phyloP scores from a whole-genome alignment of 1,140 invertebrate genomes.

The Scaptomyza montana region DNA sequence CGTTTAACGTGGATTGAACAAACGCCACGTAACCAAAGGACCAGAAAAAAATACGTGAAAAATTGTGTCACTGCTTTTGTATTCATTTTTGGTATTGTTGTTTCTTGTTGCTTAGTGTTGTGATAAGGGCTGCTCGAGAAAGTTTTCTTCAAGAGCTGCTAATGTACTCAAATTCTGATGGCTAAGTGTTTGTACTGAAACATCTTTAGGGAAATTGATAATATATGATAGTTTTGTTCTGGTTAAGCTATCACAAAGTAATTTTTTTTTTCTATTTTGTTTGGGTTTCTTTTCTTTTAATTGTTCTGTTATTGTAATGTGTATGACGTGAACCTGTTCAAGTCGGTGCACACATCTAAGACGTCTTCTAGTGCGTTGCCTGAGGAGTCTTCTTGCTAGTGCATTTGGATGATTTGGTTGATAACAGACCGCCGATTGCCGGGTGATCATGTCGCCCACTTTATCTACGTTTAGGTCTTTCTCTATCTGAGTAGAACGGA shows the following conservation, averaged over 20 bases:
- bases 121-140: slow-evolving; percentile 29
- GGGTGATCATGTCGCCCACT: no score
- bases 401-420: no score
- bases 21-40: slow-evolving; percentile 42
- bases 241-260: not conserved
- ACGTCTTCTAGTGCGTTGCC: no score
- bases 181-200: slow-evolving; percentile 10
- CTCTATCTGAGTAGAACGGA: no score
- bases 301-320: no score
- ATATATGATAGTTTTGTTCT: not conserved
- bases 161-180: slow-evolving; percentile 12
- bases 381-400: no score
- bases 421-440: no score
- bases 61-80: slow-evolving; percentile 68
- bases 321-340: no score
- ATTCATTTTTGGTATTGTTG: not conserved
- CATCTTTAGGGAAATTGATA: slow-evolving; percentile 4
- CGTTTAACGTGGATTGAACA: slow-evolving; percentile 44
- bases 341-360: no score
- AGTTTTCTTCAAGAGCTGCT: slow-evolving; percentile 16
- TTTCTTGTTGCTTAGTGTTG: slow-evolving; percentile 8
- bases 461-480: no score
- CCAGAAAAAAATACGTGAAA: slow-evolving; percentile 19
- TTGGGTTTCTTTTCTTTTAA: no score
- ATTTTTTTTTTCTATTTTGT: not conserved